Conservation (phyloP, 2,797 vertebrate species). For the Borostomias antarcticus region DNA sequence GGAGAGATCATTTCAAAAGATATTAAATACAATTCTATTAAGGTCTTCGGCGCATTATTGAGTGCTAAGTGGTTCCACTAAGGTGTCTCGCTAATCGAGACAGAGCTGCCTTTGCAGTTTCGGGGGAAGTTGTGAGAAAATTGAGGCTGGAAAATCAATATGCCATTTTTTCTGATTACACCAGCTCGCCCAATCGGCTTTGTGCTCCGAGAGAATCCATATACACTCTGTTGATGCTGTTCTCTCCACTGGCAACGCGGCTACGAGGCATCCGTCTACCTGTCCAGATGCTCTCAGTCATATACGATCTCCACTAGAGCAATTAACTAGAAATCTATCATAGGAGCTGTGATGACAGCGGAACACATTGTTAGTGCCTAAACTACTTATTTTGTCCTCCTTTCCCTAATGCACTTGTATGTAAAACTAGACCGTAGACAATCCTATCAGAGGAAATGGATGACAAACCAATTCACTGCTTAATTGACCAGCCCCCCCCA, state of each 20-base stretch:
- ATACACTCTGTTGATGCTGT: conserved; percentile 12
- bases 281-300: conserved; percentile 22
- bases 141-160: not conserved
- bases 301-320: not conserved
- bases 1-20: conserved; percentile 10
- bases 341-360: conserved; percentile 12
- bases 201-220: not conserved
- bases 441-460: conserved; percentile 37
- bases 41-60: not conserved
- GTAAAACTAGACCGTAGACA: conserved; percentile 8
- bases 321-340: conserved; percentile 8
- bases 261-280: not conserved
- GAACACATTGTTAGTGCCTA: not conserved
- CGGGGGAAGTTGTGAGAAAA: not conserved
- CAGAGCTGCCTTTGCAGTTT: not conserved
- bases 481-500: conserved; percentile 32
- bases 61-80: not conserved
- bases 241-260: conserved; percentile 16
- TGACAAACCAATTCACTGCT: conserved; percentile 45
- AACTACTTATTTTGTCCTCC: not conserved
- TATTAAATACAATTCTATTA: not conserved
- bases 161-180: not conserved
- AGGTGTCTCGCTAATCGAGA: not conserved
- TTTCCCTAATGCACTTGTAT: conserved; percentile 9
- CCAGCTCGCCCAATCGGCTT: not conserved